Base-by-base conservation (phyloP, 2,888 invertebrate genomes). In the Hirtodrosophila trivittata region DNA sequence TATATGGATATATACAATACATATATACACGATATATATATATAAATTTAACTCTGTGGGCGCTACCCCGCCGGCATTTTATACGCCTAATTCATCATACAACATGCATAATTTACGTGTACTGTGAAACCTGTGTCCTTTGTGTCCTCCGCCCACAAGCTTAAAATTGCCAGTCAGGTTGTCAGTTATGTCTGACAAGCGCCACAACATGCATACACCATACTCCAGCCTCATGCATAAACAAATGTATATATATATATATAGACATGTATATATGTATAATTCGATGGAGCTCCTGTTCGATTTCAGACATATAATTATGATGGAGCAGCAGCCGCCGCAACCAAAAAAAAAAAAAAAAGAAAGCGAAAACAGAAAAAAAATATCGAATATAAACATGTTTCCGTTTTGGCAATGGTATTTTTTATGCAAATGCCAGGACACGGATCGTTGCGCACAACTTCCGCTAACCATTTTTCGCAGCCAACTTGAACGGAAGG, bases 401-500 rank as follows among this genome's bases (percentile, higher is more conserved):
- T 75, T 80, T 74, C 67, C 77, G 64, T 67, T 60, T 39, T 52
- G 49, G n/a, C 56, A 58, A 46, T 54, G 52, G 52, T 58, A 68
- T 51, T 64, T 66, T 65, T 80, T 70, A 81, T 83, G 83, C 72
- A 80, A 81, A 83, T 80, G 58, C 41, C 62, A 60, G 65, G 64
- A 69, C 37, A 58, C 64, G 77, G 62, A 66, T 77, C 66, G 67
- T 63, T 75, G 72, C 55, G 83, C 75, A 57, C 72, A 75, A 66
- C 72, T 75, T 80, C 80, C 80, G 72, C 33, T 70, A 49, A 25
- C 45, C 65, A 81, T 67, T 73, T 69, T 66, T 72, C 62, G 58
- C 30, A 54, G 66, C 51, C 75, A 59, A 72, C 56, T 66, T 49
- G 6, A 30, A 21, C 26, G 33, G 30, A 62, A 55, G 60, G 65